phyloP scores from a whole-genome alignment of 2,797 vertebrate species.

The Lepilemur ruficaudatus region DNA sequence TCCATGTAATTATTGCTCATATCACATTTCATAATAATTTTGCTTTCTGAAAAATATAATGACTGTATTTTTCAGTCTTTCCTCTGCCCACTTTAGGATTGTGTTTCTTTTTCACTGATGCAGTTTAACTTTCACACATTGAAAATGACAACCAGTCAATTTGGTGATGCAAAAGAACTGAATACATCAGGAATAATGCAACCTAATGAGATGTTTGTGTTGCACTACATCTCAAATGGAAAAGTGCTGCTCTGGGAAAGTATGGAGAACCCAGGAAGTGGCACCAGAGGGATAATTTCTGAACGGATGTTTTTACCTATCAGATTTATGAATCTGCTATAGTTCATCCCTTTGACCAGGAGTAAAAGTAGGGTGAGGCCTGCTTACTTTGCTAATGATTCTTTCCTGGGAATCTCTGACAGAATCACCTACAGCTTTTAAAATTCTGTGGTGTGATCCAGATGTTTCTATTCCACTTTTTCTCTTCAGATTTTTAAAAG shows the following conservation, averaged over 20 bases:
- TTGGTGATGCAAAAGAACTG: constrained; percentile 62
- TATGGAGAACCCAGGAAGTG: constrained; percentile 40
- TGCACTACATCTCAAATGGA: constrained; percentile 58
- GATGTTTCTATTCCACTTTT: constrained; percentile 51
- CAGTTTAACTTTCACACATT: constrained; percentile 69
- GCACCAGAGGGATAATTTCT: not conserved
- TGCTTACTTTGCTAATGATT: not conserved
- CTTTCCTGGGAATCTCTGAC: constrained; percentile 17
- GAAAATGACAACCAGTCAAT: constrained; percentile 75
- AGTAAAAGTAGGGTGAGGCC: not conserved
- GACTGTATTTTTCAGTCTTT: constrained; percentile 23
- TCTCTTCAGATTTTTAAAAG: constrained; percentile 49
- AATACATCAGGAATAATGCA: constrained; percentile 69
- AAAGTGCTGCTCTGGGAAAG: constrained; percentile 64
- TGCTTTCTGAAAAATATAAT: constrained; percentile 59
- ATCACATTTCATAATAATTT: constrained; percentile 71
- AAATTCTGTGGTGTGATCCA: constrained; percentile 35
- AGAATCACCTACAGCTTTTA: not conserved
- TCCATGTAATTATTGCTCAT: not conserved
- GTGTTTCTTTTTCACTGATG: constrained; percentile 62
- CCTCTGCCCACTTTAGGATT: constrained; percentile 68
- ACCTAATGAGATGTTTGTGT: constrained; percentile 71
- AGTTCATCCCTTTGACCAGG: not conserved
- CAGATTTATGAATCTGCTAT: not conserved
- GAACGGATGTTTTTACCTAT: not conserved